Evolutionary conservation across 2,797 vertebrate species (phyloP), one percentile per base, ranked within the genome.

Genomic region (Ctenosaura bakeri): DNA sequence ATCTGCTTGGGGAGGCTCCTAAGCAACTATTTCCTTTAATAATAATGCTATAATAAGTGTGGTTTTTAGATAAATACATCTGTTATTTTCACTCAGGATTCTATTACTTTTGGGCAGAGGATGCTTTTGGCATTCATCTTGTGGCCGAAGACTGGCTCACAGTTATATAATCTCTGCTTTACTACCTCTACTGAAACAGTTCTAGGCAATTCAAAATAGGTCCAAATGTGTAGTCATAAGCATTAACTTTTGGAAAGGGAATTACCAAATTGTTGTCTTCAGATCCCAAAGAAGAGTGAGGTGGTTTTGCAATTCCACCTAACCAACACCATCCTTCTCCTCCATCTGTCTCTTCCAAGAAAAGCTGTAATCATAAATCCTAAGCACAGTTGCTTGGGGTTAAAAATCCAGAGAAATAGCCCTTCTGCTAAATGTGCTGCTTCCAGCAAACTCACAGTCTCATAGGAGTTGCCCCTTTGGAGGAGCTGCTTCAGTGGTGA

Each of bases 61-160:
- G 94, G 66, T 89, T 92, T 92, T 90, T 78, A 91, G 93, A 91
- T n/a, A 94, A 95, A 93, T 85, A 89, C 95, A 91, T 93, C 94
- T 90, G 91, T 94, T 94, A 95, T 96, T 95, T 96, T 91, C 91
- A 82, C 89, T 94, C 74, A 80, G 20, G 92, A 93, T 94, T 94
- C 88, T 94, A 89, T 88, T 95, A 59, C 92, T 94, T 95, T 94
- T 90, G 95, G 95, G 90, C 89, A 91, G 80, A 73, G 88, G 56
- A 89, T 92, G 94, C 94, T 93, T 96, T 91, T 90, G 92, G 93
- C 90, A 93, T 94, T 95, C 95, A 92, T 95, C 94, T 93, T 95
- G 94, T 95, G 96, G 96, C 88, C 74, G 94, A 88, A 18, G 87
- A 52, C 85, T 95, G 94, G 94, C 93, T 95, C 89, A 88, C 88